Evolutionary conservation across 2,888 invertebrate species (phyloP).

Genomic region (Cephus pygmeus): DNA sequence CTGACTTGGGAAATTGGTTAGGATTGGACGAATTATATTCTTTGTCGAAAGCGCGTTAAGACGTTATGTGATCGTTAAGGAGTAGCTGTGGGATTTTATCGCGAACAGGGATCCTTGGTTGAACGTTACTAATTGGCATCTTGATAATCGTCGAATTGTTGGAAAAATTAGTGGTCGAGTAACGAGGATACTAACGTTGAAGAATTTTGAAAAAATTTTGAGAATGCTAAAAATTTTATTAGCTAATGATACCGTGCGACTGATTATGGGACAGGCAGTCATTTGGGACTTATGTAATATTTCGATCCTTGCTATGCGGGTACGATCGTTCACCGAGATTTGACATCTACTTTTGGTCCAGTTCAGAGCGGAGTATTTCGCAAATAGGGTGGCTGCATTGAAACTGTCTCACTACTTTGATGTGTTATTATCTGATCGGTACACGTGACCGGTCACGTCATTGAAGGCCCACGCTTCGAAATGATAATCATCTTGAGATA

Average conservation of each 20-base stretch:
- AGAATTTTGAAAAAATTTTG: background rate
- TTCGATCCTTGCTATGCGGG: background rate
- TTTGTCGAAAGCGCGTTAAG: background rate
- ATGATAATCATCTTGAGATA: conserved; percentile 36
- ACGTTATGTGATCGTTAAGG: conserved; percentile 14
- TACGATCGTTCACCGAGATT: background rate
- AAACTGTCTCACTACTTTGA: conserved; percentile 1
- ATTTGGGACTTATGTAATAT: background rate
- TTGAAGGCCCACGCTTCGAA: conserved; percentile 19
- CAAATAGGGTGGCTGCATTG: conserved; percentile 17
- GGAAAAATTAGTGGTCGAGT: background rate
- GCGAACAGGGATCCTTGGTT: background rate
- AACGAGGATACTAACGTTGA: too few relatives aligned
- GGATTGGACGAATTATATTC: conserved; percentile 3
- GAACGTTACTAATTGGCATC: background rate
- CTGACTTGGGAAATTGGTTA: conserved; percentile 26
- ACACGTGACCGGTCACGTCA: conserved; percentile 19
- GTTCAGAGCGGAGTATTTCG: conserved; percentile 10
- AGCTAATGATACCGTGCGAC: background rate
- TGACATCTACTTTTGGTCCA: background rate
- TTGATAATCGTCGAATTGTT: background rate
- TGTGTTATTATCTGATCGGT: conserved; percentile 27
- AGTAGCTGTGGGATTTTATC: background rate
- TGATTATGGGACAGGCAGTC: background rate
- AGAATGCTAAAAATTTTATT: background rate